Percentiles rank a stretch among this genome's conserved stretches.
Conservation (phyloP, 2,888 invertebrate genomes). For the Drosophila buzzatii region DNA sequence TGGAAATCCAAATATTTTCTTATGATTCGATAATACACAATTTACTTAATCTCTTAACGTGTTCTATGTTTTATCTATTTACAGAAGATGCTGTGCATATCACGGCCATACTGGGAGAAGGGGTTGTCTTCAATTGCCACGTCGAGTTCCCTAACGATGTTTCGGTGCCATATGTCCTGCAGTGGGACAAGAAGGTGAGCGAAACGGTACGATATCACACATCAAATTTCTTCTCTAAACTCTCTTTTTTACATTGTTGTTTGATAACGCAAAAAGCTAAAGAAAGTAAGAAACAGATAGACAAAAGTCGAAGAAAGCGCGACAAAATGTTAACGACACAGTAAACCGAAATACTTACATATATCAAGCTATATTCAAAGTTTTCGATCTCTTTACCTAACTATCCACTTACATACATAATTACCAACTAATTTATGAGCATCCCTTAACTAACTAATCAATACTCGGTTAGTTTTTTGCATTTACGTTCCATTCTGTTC, state of each 20-base stretch:
- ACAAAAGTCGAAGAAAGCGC: conserved; percentile 57
- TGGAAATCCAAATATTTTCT: neutral
- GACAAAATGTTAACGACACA: conserved; percentile 60
- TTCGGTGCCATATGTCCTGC: conserved; percentile 98
- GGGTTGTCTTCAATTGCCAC: conserved; percentile 98
- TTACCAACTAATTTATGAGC: conserved; percentile 51
- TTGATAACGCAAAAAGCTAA: conserved; percentile 83
- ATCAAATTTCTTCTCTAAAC: conserved; percentile 86
- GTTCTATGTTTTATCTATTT: conserved; percentile 18
- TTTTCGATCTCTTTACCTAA: conserved; percentile 54
- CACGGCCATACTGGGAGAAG: conserved; percentile 98
- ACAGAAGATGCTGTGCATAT: conserved; percentile 95
- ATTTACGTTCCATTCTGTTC: conserved; percentile 27
- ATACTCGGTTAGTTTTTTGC: conserved; percentile 31
- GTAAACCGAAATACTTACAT: conserved; percentile 54
- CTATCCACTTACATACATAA: conserved; percentile 56
- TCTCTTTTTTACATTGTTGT: conserved; percentile 86
- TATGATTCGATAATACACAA: neutral
- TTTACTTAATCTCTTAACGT: neutral
- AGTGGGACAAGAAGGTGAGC: conserved; percentile 99
- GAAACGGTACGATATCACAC: conserved; percentile 94
- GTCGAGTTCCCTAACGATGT: conserved; percentile 98
- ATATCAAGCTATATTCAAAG: conserved; percentile 46
- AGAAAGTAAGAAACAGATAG: conserved; percentile 72
- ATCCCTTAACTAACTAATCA: conserved; percentile 48